phyloP scores from a whole-genome alignment of 2,888 invertebrate genomes.

The Trilocha varians region DNA sequence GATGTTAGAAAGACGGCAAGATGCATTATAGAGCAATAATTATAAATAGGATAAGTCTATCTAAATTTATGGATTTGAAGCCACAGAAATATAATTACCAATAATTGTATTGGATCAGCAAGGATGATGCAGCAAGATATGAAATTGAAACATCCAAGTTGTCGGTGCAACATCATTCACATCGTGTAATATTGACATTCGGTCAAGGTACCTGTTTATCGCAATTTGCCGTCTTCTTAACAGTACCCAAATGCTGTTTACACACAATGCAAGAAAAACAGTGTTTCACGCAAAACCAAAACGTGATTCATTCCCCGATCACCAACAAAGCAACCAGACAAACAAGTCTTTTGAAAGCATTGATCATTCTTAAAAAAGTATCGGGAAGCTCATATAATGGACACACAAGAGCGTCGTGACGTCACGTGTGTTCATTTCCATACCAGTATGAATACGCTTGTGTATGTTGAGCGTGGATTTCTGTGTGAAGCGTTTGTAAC shows the following conservation, averaged over 20 bases:
- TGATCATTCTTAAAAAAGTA: constrained; percentile 1
- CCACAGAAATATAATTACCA: constrained; percentile 50
- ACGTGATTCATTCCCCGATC: neutral
- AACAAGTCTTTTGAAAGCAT: neutral
- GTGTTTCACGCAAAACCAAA: neutral
- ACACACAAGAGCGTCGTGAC: constrained; percentile 5
- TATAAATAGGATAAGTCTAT: constrained; percentile 40
- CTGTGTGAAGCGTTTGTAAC: constrained; percentile 74
- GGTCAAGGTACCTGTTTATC: constrained; percentile 37
- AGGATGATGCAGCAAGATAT: constrained; percentile 56
- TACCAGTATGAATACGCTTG: constrained; percentile 74
- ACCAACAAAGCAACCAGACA: neutral
- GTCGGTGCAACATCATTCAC: constrained; percentile 68
- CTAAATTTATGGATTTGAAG: constrained; percentile 59
- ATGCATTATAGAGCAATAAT: constrained; percentile 27
- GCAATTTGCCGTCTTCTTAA: constrained; percentile 69
- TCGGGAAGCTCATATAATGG: constrained; percentile 3
- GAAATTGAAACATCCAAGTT: constrained; percentile 34
- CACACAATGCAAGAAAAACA: neutral
- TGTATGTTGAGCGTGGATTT: constrained; percentile 74
- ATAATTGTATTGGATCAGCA: constrained; percentile 40
- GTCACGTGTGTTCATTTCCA: constrained; percentile 24
- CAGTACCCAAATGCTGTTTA: constrained; percentile 19
- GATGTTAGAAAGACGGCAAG: constrained; percentile 71
- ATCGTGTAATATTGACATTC: constrained; percentile 26